These are phyloP conservation scores for Hybognathus amarus DNA, from an alignment of 2,797 vertebrate species.

Conservation along the genomic window DNA sequence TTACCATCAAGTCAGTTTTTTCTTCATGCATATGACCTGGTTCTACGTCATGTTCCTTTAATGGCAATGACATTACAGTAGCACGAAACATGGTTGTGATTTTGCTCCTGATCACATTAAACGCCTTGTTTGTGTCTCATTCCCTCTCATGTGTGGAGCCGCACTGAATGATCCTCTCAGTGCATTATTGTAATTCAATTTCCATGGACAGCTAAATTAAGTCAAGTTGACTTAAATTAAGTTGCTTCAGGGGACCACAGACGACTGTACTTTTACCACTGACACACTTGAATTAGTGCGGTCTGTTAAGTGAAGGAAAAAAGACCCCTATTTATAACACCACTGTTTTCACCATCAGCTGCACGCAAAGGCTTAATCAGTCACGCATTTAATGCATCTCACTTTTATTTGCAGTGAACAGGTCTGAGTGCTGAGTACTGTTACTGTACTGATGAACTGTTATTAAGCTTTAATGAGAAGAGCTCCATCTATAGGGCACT, in stretches of 20 bases:
- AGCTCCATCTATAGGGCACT: conserved; percentile 85
- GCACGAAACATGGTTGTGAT: background rate
- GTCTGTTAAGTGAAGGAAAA: conserved; percentile 77
- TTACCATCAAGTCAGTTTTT: background rate
- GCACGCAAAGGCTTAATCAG: background rate
- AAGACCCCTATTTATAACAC: conserved; percentile 65
- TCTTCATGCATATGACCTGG: conserved; percentile 24
- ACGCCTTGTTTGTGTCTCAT: conserved; percentile 60
- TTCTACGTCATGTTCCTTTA: conserved; percentile 6
- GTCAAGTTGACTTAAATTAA: no score
- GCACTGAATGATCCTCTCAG: conserved; percentile 71
- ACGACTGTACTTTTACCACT: conserved; percentile 73
- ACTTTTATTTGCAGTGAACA: background rate
- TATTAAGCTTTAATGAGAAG: conserved; percentile 82
- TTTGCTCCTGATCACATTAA: conserved; percentile 44
- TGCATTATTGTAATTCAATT: conserved; percentile 83
- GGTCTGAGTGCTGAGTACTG: background rate
- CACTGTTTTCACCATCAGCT: background rate
- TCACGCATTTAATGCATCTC: conserved; percentile 19
- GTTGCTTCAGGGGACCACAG: conserved; percentile 68
- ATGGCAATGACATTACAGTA: background rate
- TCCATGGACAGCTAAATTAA: conserved; percentile 82
- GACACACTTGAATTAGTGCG: conserved; percentile 70
- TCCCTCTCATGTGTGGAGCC: conserved; percentile 56
- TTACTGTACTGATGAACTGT: conserved; percentile 32